Conservation (phyloP, 2,113 vertebrate genomes). For the Leucoraja erinaceus region DNA sequence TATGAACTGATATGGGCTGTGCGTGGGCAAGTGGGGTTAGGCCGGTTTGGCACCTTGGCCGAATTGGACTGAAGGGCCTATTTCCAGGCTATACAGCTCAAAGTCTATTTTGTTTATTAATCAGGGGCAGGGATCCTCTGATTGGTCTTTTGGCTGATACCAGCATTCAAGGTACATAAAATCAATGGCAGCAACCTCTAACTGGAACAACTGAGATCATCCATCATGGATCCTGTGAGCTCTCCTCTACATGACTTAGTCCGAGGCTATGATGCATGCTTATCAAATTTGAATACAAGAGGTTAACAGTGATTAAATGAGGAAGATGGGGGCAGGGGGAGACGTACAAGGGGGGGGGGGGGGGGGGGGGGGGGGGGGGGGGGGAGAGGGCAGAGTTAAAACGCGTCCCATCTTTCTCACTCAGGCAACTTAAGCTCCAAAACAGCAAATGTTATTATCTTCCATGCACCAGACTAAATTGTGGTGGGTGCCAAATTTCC, state of each 20-base stretch:
- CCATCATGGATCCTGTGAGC: neutral
- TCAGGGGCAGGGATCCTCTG: neutral
- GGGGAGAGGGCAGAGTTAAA: neutral
- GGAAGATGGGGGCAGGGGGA: no score
- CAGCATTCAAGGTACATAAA: neutral
- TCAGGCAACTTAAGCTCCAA: neutral
- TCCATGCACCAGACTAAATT: neutral
- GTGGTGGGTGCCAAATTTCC: neutral
- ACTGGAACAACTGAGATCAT: neutral
- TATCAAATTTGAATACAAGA: neutral
- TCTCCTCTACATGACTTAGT: neutral
- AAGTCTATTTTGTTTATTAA: neutral
- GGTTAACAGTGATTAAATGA: neutral
- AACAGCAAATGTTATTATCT: neutral
- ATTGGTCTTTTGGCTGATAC: neutral
- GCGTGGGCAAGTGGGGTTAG: no score
- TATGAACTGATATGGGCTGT: no score
- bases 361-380: neutral
- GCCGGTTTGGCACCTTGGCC: no score
- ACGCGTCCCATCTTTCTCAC: neutral
- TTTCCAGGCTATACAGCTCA: no score
- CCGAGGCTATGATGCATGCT: neutral
- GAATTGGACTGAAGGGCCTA: no score
- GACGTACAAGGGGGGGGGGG: no score
- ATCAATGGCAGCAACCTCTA: neutral